Evolutionary conservation across 2,888 invertebrate species (phyloP).

Genomic region (Bhutanitis thaidina): DNA sequence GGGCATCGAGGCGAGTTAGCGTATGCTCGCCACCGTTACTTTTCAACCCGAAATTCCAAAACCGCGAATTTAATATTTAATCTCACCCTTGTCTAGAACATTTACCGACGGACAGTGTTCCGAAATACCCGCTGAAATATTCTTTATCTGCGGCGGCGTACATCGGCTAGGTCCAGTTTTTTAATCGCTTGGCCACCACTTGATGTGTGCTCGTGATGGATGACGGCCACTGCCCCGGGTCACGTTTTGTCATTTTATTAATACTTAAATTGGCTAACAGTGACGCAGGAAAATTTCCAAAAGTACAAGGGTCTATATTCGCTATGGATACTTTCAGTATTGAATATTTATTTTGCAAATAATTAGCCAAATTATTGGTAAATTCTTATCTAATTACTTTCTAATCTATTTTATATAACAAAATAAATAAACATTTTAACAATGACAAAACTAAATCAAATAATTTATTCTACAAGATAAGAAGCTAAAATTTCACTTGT

Average conservation of each 20-base stretch:
- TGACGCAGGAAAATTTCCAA: conserved; percentile 59
- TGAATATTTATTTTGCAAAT: too few species aligned
- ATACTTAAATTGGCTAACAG: conserved; percentile 75
- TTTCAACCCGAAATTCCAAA: conserved; percentile 75
- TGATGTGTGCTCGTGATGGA: conserved; percentile 73
- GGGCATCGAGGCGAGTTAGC: conserved; percentile 48
- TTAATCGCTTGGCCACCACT: conserved; percentile 73
- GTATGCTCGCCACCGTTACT: conserved; percentile 59
- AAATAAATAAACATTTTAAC: too few species aligned
- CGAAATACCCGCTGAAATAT: conserved; percentile 50
- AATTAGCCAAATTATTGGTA: too few species aligned
- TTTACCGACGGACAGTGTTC: conserved; percentile 64
- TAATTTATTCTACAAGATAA: too few species aligned
- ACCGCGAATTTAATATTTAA: conserved; percentile 79
- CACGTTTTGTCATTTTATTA: conserved; percentile 80
- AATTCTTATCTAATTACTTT: too few species aligned
- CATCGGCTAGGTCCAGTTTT: conserved; percentile 63
- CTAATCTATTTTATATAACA: too few species aligned
- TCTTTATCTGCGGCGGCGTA: conserved; percentile 33
- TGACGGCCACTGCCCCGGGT: conserved; percentile 53
- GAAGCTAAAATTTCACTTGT: too few species aligned
- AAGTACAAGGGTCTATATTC: conserved; percentile 3
- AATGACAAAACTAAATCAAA: too few species aligned
- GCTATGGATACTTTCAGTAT: too few species aligned
- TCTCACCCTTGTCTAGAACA: conserved; percentile 77